These are phyloP conservation scores for Atherinomorus stipes DNA, from an alignment of 2,113 vertebrate species.

Conservation along the genomic window DNA sequence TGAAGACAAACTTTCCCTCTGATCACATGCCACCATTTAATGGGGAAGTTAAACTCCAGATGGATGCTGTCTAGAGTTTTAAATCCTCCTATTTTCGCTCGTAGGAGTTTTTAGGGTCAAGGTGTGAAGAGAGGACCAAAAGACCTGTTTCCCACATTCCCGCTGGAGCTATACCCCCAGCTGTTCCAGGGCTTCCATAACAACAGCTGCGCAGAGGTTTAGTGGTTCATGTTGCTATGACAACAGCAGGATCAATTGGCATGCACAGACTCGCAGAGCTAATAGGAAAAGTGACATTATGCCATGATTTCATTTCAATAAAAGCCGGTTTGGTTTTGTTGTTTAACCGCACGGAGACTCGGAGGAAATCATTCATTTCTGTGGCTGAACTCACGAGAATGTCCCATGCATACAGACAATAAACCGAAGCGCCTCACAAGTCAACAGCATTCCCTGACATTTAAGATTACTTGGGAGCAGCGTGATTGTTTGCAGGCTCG, in stretches of 20 bases:
- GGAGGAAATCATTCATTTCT: conserved; percentile 12
- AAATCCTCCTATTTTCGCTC: conserved; percentile 58
- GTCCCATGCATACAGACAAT: conserved; percentile 56
- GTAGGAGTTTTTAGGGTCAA: conserved; percentile 71
- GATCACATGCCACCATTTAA: conserved; percentile 34
- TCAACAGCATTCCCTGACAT: conserved; percentile 33
- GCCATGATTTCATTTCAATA: conserved; percentile 79
- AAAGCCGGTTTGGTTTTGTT: conserved; percentile 67
- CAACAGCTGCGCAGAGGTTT: conserved; percentile 85
- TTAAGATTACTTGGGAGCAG: conserved; percentile 30
- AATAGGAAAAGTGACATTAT: conserved; percentile 83
- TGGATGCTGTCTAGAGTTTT: conserved; percentile 62
- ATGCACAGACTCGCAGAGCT: conserved; percentile 77
- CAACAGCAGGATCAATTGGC: conserved; percentile 83
- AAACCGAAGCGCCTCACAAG: conserved; percentile 42
- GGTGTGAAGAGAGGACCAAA: conserved; percentile 75
- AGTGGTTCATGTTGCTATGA: conserved; percentile 85
- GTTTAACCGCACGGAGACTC: no score
- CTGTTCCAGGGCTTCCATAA: conserved; percentile 84
- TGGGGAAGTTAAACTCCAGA: conserved; percentile 53
- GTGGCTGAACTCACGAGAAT: conserved; percentile 40
- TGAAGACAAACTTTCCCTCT: conserved; percentile 58
- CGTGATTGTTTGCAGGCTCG: conserved; percentile 44
- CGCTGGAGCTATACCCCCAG: conserved; percentile 80
- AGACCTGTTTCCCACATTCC: conserved; percentile 82